A percentile compares a stretch with the other conserved stretches of the same genome.
Evolutionary conservation across 2,113 vertebrate genomes (phyloP).

Genomic region (Conger conger): DNA sequence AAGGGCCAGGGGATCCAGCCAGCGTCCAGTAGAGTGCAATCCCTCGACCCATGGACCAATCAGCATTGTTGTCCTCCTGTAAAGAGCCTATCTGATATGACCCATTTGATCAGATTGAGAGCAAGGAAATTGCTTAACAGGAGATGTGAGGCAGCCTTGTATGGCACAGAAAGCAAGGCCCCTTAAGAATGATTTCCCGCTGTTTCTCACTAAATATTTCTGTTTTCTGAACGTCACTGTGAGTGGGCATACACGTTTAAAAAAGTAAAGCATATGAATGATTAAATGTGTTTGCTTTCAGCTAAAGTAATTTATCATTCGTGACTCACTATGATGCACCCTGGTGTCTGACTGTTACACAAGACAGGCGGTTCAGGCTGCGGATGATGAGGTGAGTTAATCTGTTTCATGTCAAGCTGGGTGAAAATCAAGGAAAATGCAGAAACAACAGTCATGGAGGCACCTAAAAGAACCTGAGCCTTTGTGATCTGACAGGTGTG

Average conservation of each 20-base stretch:
- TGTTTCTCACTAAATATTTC: background rate
- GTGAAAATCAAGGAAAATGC: background rate
- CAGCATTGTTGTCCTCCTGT: background rate
- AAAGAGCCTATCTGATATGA: background rate
- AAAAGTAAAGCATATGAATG: background rate
- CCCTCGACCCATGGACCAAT: background rate
- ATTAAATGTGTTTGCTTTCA: background rate
- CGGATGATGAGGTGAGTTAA: background rate
- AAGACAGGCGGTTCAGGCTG: background rate
- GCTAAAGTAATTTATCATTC: background rate
- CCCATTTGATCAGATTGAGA: background rate
- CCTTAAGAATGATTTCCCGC: background rate
- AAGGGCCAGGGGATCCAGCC: background rate
- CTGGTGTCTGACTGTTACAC: background rate
- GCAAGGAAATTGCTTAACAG: too few species aligned
- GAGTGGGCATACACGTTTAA: background rate
- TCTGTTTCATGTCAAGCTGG: background rate
- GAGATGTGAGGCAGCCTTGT: too few species aligned
- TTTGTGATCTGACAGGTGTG: background rate
- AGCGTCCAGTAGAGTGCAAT: background rate
- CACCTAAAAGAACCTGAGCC: background rate
- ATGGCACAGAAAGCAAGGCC: too few species aligned
- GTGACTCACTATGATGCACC: background rate
- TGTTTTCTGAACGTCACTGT: too few species aligned
- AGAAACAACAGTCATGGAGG: background rate